Evolutionary conservation across 92 coral and sea anemone genomes (phyloP), one percentile per base, ranked within the genome.

Genomic region (Epizoanthus stellaris): DNA sequence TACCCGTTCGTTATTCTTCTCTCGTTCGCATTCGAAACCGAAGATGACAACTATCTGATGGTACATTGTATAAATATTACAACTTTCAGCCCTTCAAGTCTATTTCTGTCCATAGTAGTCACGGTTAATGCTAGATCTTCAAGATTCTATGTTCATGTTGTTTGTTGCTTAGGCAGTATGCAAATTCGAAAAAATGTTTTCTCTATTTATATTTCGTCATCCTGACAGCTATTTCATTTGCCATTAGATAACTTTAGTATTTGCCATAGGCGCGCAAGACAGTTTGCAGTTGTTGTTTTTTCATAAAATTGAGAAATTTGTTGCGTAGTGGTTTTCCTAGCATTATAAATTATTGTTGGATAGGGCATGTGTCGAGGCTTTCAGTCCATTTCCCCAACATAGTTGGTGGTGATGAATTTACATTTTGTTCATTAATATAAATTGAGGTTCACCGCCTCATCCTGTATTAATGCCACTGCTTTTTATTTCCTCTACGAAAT

Each of bases 391-490:
- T 17, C 52, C 67, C 36, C 25, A 49, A 68, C 3, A 25, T 56
- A 45, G 72, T 36, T 45, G 60, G 56, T 45, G 59, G 72, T 79
- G 38, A 42, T 40, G 47, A 30, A 20, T 62, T 19, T 25, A 62
- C 60, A 62, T 43, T 63, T 79, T 20, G 30, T 43, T 79, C 61
- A 79, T 42, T 61, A 79, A 79, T 59, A 16, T 75, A 75, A 75
- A 54, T 75, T 45, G 54, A n/a, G 60, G 64, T 79, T 79, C 54
- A 52, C 71, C 49, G 6, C 67, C 72, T 64, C 67, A 15, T 42
- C 57, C 38, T 43, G 56, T 49, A 49, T 49, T 49, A 79, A 79
- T 62, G 72, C 40, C 20, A 13, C 11, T 62, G 60, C 60, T 25
- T 43, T 49, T 62, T 45, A 19, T 63, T 40, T 62, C 58, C 53